Base-by-base conservation (phyloP, 2,797 vertebrate species). In the Diceros bicornis region DNA sequence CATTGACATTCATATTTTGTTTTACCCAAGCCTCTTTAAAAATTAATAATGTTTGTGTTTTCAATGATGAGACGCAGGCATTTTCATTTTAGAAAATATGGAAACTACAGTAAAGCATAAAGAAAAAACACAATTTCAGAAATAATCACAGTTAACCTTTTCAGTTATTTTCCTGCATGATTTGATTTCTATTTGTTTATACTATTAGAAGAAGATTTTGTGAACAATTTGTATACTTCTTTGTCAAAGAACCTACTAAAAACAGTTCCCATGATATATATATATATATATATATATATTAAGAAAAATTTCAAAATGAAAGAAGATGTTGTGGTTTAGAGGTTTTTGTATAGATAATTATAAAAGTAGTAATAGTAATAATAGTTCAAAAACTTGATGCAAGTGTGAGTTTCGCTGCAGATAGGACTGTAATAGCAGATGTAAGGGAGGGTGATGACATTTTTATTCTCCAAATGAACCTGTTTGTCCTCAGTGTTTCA, bases 31-130 rank as follows among this genome's bases (percentile, higher is more conserved):
- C 11, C 32, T 95, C 66, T 84, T 94, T 72, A 95, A 94, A 95
- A 89, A 29, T 89, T 96, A 86, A 91, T 94, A 32, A 77, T 55
- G 16, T 79, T 84, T 75, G 2, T 72, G 11, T 83, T 96, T 96
- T 82, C 64, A 86, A 1, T 81, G 52, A 79, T 59, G 68, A 86
- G 47, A 78, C n/a, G 34, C n/a, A 55, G 50, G 11, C 9, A 72
- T 91, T 82, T 94, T 88, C n/a, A 32, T 96, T 84, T 87, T n/a
- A 92, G 84, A 79, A 72, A 81, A 50, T 62, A 6, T 71, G 25
- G 74, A 64, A 75, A 91, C 34, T 55, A 16, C 2, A 59, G n/a
- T 52, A 64, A 81, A 78, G 29, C 25, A 25, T 27, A 61, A 64
- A 59, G 47, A 23, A 86, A 78, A 57, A 87, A 20, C 20, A 27